Evolutionary conservation across 2,113 vertebrate genomes (phyloP).

Genomic region (mouse (Mus musculus)): GRCm39 chrX:52121501-52122000

Average conservation of each 20-base stretch:
- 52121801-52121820: slow-evolving; percentile 42
- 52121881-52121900: not conserved
- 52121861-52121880: not conserved
- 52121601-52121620: not conserved
- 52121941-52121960: not conserved
- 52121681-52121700: not conserved
- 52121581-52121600: not conserved
- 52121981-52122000: not conserved
- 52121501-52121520: not conserved
- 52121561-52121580: not conserved
- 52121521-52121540: not conserved
- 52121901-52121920: not conserved
- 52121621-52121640: not conserved
- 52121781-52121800: not conserved
- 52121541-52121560: not conserved
- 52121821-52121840: not conserved
- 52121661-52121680: not conserved
- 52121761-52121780: not conserved
- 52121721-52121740: not conserved
- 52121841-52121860: not conserved
- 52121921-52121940: too few species aligned
- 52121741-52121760: not conserved
- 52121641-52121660: not conserved
- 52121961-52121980: not conserved
- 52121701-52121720: not conserved